Evolutionary conservation across 2,797 vertebrate species (phyloP).

Genomic region (Bovichtus diacanthus): DNA sequence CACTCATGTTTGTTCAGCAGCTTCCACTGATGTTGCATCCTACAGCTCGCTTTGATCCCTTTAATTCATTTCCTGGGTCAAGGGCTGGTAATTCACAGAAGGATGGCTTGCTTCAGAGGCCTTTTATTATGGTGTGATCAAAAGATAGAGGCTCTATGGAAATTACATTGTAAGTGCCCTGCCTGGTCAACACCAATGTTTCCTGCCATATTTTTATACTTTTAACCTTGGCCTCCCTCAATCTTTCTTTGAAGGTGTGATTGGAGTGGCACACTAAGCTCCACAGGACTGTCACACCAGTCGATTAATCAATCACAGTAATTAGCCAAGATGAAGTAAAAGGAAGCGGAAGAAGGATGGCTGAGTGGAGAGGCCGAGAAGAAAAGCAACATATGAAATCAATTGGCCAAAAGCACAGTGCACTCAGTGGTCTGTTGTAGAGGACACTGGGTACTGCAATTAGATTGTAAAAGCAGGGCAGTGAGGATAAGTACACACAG

Average conservation of each 20-base stretch:
- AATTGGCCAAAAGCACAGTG: constrained; percentile 40
- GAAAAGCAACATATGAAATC: constrained; percentile 50
- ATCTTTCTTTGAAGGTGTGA: constrained; percentile 31
- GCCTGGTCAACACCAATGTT: constrained; percentile 37
- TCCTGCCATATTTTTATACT: constrained; percentile 24
- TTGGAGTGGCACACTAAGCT: constrained; percentile 18
- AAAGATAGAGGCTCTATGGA: constrained; percentile 40
- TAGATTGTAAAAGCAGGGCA: constrained; percentile 50
- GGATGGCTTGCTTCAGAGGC: constrained; percentile 32
- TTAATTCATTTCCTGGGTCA: constrained; percentile 61
- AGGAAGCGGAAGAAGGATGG: constrained; percentile 30
- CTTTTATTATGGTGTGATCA: constrained; percentile 48
- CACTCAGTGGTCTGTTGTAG: constrained; percentile 40
- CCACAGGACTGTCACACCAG: constrained; percentile 30
- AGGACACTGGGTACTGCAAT: constrained; percentile 45
- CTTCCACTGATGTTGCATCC: constrained; percentile 28
- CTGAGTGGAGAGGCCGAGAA: constrained; percentile 19
- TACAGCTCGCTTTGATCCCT: constrained; percentile 51
- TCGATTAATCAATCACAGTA: constrained; percentile 71
- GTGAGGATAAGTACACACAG: constrained; percentile 33
- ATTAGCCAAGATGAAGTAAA: constrained; percentile 61
- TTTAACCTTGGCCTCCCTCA: constrained; percentile 45
- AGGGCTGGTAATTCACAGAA: constrained; percentile 40
- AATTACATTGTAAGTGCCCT: constrained; percentile 27
- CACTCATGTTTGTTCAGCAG: constrained; percentile 22